Percentiles rank a stretch among this genome's conserved stretches.
phyloP scores from a whole-genome alignment of 2,888 invertebrate genomes.

The Uropetala carovei region DNA sequence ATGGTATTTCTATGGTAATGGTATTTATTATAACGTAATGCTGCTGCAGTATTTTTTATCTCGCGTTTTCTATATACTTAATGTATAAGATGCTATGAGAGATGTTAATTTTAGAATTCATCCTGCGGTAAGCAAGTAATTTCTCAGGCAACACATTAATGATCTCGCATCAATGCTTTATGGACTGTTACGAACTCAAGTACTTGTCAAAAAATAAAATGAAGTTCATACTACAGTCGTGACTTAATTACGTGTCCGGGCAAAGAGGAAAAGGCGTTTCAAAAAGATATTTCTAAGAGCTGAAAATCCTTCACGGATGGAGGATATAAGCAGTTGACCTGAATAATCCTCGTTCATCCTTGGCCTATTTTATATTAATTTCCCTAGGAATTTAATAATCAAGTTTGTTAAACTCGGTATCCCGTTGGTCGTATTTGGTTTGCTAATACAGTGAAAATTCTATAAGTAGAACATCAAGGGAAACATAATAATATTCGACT shows the following conservation, averaged over 20 bases:
- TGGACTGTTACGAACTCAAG: not conserved
- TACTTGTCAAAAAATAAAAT: slow-evolving; percentile 19
- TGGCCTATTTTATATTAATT: not conserved
- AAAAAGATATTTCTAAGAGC: not conserved
- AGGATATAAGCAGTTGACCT: slow-evolving; percentile 25
- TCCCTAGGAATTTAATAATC: too few relatives aligned
- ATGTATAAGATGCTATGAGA: not conserved
- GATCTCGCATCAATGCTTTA: slow-evolving; percentile 13
- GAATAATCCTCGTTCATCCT: not conserved
- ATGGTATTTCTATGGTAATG: too few relatives aligned
- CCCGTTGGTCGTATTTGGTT: too few relatives aligned
- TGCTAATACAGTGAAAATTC: too few relatives aligned
- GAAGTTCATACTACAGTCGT: not conserved
- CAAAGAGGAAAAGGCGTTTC: not conserved
- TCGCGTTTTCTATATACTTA: too few relatives aligned
- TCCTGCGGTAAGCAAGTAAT: slow-evolving; percentile 27
- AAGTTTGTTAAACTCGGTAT: too few relatives aligned
- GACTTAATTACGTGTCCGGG: slow-evolving; percentile 37
- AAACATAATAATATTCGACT: too few relatives aligned
- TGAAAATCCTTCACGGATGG: not conserved
- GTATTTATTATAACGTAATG: too few relatives aligned
- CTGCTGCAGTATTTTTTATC: too few relatives aligned
- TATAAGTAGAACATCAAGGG: too few relatives aligned
- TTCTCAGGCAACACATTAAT: not conserved
- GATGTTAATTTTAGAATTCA: slow-evolving; percentile 1